Conservation (phyloP, 2,888 invertebrate genomes). For the Carabus problematicus region DNA sequence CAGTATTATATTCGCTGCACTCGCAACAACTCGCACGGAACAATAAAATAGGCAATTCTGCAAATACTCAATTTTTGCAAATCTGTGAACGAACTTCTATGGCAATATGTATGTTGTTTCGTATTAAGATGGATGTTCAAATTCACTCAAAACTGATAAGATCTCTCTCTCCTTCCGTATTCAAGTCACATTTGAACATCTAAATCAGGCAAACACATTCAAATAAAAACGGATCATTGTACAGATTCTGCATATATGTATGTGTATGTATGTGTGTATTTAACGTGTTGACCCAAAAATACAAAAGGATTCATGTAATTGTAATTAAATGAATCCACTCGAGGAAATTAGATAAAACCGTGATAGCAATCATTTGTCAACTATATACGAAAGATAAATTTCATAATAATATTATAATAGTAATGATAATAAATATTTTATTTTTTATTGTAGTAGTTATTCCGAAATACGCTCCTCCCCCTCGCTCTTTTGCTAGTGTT, state of each 20-base stretch:
- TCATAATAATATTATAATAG: slow-evolving; percentile 20
- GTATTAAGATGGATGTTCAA: slow-evolving; percentile 19
- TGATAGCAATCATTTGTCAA: too few relatives aligned
- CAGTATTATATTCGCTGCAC: slow-evolving; percentile 1
- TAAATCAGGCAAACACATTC: slow-evolving; percentile 19
- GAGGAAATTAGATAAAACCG: too few relatives aligned
- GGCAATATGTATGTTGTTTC: slow-evolving; percentile 36
- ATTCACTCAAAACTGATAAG: slow-evolving; percentile 17
- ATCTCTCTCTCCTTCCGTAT: slow-evolving; percentile 6
- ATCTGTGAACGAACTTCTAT: slow-evolving; percentile 38
- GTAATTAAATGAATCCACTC: slow-evolving; percentile 7
- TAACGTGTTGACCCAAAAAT: slow-evolving; percentile 20
- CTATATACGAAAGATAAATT: slow-evolving; percentile 31
- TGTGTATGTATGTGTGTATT: too few relatives aligned
- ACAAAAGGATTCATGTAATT: neutral
- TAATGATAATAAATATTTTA: slow-evolving; percentile 17
- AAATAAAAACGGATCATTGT: slow-evolving; percentile 15
- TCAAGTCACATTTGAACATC: slow-evolving; percentile 17
- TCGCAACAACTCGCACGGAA: slow-evolving; percentile 35
- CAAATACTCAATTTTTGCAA: slow-evolving; percentile 40
- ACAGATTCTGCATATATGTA: slow-evolving; percentile 35
- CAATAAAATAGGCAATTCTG: slow-evolving; percentile 42
- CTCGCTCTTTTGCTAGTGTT: slow-evolving; percentile 13
- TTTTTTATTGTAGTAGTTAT: slow-evolving; percentile 21
- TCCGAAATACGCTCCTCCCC: neutral